Conservation (phyloP, 1,140 invertebrate species). For the Apocrypta bakeri region DNA sequence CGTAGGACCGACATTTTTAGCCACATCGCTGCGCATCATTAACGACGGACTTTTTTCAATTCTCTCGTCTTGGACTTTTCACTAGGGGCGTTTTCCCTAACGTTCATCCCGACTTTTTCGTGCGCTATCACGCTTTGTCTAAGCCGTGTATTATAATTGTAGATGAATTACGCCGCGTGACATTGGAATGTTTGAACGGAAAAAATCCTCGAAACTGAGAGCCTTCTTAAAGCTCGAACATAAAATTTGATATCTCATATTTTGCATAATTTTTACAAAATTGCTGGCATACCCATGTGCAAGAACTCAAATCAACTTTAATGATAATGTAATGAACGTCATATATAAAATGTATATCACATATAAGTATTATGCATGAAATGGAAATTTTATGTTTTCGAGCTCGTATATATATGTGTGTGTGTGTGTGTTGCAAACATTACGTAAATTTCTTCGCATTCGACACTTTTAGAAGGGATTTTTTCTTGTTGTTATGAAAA, state of each 20-base stretch:
- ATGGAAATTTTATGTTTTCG: neutral
- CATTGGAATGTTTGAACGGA: neutral
- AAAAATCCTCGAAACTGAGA: neutral
- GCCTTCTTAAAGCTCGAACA: conserved; percentile 6
- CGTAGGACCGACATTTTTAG: neutral
- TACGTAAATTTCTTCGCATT: neutral
- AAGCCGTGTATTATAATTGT: neutral
- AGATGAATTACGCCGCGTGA: neutral
- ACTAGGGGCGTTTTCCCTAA: too few species aligned
- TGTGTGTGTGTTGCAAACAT: neutral
- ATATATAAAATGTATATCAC: conserved; percentile 1
- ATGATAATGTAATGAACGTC: conserved; percentile 29
- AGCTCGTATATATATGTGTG: neutral
- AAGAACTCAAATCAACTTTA: conserved; percentile 19
- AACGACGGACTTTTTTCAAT: too few species aligned
- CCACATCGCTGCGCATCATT: too few species aligned
- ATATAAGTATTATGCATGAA: conserved; percentile 17
- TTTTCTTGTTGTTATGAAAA: neutral
- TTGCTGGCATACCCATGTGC: neutral
- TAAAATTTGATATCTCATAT: conserved; percentile 37
- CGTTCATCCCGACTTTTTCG: too few species aligned
- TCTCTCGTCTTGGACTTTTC: too few species aligned
- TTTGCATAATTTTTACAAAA: conserved; percentile 23
- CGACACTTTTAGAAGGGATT: neutral
- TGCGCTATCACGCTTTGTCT: neutral